Evolutionary conservation across 2,888 invertebrate genomes (phyloP), one percentile per base, ranked within the genome.

Genomic region (Leistus spinibarbis): DNA sequence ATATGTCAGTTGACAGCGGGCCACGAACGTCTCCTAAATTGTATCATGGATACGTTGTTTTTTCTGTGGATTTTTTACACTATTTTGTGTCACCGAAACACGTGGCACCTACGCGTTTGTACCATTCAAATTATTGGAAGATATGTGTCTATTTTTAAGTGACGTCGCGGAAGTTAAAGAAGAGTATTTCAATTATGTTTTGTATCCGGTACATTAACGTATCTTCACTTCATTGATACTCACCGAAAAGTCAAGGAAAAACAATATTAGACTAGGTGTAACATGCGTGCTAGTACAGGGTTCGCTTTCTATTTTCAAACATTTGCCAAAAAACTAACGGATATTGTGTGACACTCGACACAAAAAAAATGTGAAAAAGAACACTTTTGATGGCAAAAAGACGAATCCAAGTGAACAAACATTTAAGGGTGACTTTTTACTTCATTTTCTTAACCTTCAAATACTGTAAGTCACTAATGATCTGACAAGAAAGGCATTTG

Each of bases 161-260:
- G 60, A 60, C 60, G 60, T 19, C 60, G 22, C 60, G 60, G 60
- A 60, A 60, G 60, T 60, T 60, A 60, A 22, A 10, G n/a, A 17
- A 17, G 54, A 54, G 60, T 60, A 60, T 60, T 60, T 60, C 60
- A 60, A 60, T 68, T 68, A 68, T 54, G 40, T 64, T 16, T 27
- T 20, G 54, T 65, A 72, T 72, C 72, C 72, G 72, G 72, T 24
- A 57, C 69, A 69, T 69, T 69, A 69, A 62, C 69, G 20, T 65
- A 56, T 72, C 72, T 56, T 57, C 72, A 65, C 66, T 66, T 64
- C 72, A 72, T 72, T 72, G 65, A 72, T 65, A 72, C 72, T 40
- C 13, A 40, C 7, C 56, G 65, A 65, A 65, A 40, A 72, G 72
- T 56, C 54, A 72, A 7, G 13, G 65, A 72, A 72, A 66, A 64